Base-by-base conservation (phyloP, 2,888 invertebrate genomes). In the Deilephila elpenor region DNA sequence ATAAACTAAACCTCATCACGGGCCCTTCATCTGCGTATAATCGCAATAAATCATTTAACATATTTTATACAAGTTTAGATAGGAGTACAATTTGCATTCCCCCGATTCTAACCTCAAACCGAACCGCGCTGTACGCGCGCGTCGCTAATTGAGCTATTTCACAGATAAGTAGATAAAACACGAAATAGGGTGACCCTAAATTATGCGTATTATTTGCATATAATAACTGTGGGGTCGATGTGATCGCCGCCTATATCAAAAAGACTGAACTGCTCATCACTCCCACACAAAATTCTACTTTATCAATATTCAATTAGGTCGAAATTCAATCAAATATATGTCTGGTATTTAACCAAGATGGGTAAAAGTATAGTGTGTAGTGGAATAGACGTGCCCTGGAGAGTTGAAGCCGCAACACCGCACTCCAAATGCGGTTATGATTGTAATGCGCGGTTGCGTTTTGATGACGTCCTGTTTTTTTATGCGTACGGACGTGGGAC, bases 151-250 rank as follows among this genome's bases (percentile, higher is more conserved):
- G 94, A 93, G 91, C 94, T 89, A 92, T 94, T 93, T 91, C 91
- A 93, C 90, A 93, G 94, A 94, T 94, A 94, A 94, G 93, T 91
- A 93, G 94, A 94, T 94, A 94, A 91, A 93, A 93, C 93, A 93
- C 92, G 93, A 86, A 88, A 88, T 85, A 83, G 86, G 86, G 86
- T 84, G 79, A 86, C 92, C 91, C 92, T 87, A 91, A 91, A 92
- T 94, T 94, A 94, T 93, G 88, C 92, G 88, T 88, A 89, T 90
- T 92, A 94, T 94, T 94, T 94, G 94, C 94, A 94, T 94, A 90
- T 91, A 91, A 92, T 93, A 93, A 92, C 91, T 90, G 83, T 86
- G 81, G 87, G 93, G 93, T 88, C 88, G 92, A 90, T 89, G 91
- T 88, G 82, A 86, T 81, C 20, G 67, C 0, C 14, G 20, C 6